Evolutionary conservation across 2,797 vertebrate genomes (phyloP), one percentile per base, ranked within the genome.

Genomic region (Sphenopsis melanotis): DNA sequence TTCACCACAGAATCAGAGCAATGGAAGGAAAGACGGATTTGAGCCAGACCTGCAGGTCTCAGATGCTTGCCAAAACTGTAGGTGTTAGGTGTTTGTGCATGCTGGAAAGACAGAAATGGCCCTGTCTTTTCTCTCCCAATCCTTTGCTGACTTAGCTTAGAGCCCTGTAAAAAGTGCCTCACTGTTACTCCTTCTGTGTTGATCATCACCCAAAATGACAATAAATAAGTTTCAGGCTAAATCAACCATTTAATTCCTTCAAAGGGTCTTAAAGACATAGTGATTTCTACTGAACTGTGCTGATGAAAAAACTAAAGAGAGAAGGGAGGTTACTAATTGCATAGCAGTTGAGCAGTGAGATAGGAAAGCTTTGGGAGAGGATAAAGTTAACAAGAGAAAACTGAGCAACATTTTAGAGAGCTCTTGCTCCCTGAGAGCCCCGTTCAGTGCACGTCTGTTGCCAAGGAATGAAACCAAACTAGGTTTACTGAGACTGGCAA

Each of bases 251-350:
- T 78, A 50, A 64, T 83, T 80, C 26, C 22, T 75, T 75, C 20
- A 42, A 55, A 79, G 30, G 34, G 4, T 56, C 12, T 86, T 42
- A 37, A 78, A 87, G 74, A 22, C 11, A 4, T 34, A 32, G 32
- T 61, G 13, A 65, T 85, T 92, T 75, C 65, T 87, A 34, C 60
- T 86, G 72, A 88, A 44, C 22, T 68, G 11, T 78, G 17, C 57
- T 49, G 29, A 39, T 65, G 59, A 30, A 59, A 46, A 77, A 52
- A 8, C 6, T 24, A 39, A 63, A 53, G 24, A 52, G 64, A 82
- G 34, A 64, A 68, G 8, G 52, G 27, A 83, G 6, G 11, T 84
- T 87, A 20, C 29, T 60, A 46, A 55, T 53, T 46, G 15, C 7
- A 7, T 17, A 60, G 41, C 4, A 64, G 2, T 55, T 83, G 46